Evolutionary conservation across 2,888 invertebrate genomes (phyloP).

Genomic region (Anthrax anthrax): DNA sequence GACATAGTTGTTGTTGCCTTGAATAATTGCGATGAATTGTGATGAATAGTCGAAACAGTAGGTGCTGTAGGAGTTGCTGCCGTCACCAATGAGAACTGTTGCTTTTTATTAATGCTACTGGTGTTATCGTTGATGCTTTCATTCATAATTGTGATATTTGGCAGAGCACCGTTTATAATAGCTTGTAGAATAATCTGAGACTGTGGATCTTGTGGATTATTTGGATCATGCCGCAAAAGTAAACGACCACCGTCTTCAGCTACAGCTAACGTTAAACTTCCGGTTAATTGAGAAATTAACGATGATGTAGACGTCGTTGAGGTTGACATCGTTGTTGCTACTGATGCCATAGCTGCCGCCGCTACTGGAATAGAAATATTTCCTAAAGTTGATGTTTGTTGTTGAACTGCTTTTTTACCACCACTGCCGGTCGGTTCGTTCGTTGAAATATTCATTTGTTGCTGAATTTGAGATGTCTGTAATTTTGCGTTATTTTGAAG

Average conservation of each 20-base stretch:
- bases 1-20: no score
- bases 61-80: neutral
- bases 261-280: constrained; percentile 48
- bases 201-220: constrained; percentile 39
- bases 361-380: constrained; percentile 6
- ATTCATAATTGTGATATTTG: constrained; percentile 33
- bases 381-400: neutral
- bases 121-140: no score
- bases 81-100: neutral
- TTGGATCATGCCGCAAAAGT: constrained; percentile 49
- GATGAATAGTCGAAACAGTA: neutral
- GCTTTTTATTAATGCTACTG: constrained; percentile 7
- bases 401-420: constrained; percentile 2
- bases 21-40: neutral
- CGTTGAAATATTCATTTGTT: no score
- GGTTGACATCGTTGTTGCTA: constrained; percentile 24
- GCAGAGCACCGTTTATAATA: constrained; percentile 31
- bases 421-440: neutral
- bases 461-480: constrained; percentile 8
- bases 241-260: constrained; percentile 53
- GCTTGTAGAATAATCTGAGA: constrained; percentile 34
- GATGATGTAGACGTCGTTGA: constrained; percentile 21
- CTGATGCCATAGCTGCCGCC: constrained; percentile 14
- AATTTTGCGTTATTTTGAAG: constrained; percentile 8
- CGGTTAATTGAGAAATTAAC: constrained; percentile 41